These are phyloP conservation scores for Tiliacea citrago DNA, from an alignment of 2,888 invertebrate species.

Conservation along the genomic window DNA sequence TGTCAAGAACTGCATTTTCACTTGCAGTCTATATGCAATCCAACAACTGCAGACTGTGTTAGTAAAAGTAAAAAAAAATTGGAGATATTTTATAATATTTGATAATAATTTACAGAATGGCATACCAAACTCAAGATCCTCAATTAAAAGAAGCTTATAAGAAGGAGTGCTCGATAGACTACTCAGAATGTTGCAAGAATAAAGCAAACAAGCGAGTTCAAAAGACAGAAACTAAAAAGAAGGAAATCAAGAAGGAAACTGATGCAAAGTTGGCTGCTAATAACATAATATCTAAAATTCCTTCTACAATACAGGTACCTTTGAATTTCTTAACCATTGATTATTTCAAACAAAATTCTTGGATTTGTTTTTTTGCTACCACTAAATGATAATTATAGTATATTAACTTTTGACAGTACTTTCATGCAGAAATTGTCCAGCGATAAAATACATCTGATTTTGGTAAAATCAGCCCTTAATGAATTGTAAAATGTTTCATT, in stretches of 20 bases:
- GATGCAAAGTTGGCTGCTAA: conserved; percentile 64
- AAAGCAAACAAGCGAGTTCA: conserved; percentile 74
- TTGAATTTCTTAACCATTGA: background rate
- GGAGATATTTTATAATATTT: conserved; percentile 8
- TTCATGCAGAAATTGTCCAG: background rate
- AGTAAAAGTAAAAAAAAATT: background rate
- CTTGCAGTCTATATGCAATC: background rate
- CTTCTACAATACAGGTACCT: conserved; percentile 85
- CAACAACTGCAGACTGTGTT: background rate
- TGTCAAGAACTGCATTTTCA: background rate
- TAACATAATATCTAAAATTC: conserved; percentile 78
- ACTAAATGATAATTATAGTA: no score
- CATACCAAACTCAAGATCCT: conserved; percentile 83
- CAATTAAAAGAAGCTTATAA: conserved; percentile 81
- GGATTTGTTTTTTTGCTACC: no score
- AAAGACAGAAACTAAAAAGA: conserved; percentile 72
- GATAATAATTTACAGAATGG: conserved; percentile 78
- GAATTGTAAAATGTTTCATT: conserved; percentile 28
- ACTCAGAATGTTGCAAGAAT: conserved; percentile 83
- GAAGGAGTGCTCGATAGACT: conserved; percentile 80
- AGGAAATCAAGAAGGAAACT: conserved; percentile 66
- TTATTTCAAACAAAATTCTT: background rate
- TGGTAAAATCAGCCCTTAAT: background rate
- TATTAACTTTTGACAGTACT: background rate
- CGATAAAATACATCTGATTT: background rate